A percentile compares a stretch with the other conserved stretches of the same genome.
phyloP scores from a whole-genome alignment of 2,797 vertebrate species.

The Eupleurogrammus muticus region DNA sequence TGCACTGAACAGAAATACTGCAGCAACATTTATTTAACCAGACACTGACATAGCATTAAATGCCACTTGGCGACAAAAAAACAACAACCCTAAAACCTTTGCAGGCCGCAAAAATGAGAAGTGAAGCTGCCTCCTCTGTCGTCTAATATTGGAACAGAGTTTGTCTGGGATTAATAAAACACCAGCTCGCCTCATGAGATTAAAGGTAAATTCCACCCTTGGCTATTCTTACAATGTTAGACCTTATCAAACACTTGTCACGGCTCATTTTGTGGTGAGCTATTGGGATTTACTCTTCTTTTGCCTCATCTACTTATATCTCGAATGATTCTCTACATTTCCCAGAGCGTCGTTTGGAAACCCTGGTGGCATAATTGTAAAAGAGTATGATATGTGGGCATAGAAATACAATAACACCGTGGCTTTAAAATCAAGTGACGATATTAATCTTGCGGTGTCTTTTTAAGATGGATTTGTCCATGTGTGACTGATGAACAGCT shows the following conservation, averaged over 20 bases:
- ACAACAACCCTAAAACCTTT: not conserved
- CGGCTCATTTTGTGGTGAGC: not conserved
- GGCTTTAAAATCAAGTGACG: not conserved
- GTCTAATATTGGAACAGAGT: conserved; percentile 25
- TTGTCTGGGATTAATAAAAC: conserved; percentile 20
- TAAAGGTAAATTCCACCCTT: conserved; percentile 24
- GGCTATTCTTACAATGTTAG: not conserved
- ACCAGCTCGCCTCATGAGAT: not conserved
- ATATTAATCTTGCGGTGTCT: conserved; percentile 12
- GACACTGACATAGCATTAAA: conserved; percentile 17
- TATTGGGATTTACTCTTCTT: not conserved
- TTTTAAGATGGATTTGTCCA: conserved; percentile 19
- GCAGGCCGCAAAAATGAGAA: conserved; percentile 29
- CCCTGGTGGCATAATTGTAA: not conserved
- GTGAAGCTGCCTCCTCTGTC: conserved; percentile 11
- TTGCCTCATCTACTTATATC: too few relatives aligned
- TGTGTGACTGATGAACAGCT: conserved; percentile 41
- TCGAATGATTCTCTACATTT: not conserved
- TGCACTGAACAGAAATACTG: not conserved
- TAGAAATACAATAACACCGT: not conserved
- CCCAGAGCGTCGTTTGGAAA: too few relatives aligned
- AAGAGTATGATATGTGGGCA: too few relatives aligned
- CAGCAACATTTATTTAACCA: not conserved
- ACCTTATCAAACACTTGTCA: conserved; percentile 9
- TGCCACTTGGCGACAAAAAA: conserved; percentile 4